These are phyloP conservation scores for Austrofundulus limnaeus DNA, from an alignment of 2,113 vertebrate species.

Conservation along the genomic window DNA sequence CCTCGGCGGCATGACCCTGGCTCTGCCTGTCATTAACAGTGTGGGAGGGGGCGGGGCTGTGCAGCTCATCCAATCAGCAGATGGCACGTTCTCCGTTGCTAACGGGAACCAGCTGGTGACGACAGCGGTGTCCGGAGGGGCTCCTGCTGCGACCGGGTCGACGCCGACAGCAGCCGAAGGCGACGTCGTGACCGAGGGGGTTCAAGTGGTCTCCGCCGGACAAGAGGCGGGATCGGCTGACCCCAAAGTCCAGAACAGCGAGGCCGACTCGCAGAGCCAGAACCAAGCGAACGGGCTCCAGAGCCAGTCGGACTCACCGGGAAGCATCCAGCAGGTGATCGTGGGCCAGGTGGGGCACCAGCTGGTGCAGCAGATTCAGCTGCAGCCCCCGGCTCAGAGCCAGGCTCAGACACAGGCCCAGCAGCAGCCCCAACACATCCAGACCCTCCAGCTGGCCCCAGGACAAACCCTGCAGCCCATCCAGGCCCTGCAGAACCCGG, in stretches of 20 bases:
- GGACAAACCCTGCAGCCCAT: conserved; percentile 80
- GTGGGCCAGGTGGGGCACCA: conserved; percentile 95
- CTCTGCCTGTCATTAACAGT: conserved; percentile 94
- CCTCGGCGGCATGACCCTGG: conserved; percentile 94
- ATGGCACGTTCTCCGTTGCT: conserved; percentile 89
- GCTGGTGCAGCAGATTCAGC: conserved; percentile 93
- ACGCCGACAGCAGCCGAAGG: conserved; percentile 77
- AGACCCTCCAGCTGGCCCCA: conserved; percentile 91
- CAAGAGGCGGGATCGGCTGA: conserved; percentile 80
- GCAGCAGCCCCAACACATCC: conserved; percentile 87
- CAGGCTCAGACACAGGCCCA: conserved; percentile 74
- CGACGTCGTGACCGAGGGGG: conserved; percentile 82
- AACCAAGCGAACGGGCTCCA: conserved; percentile 93
- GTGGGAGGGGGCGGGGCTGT: conserved; percentile 85
- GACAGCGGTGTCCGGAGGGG: conserved; percentile 78
- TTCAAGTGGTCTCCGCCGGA: conserved; percentile 82
- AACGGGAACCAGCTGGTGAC: conserved; percentile 90
- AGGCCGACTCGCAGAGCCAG: conserved; percentile 83
- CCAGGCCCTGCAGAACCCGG: conserved; percentile 90
- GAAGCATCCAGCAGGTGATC: conserved; percentile 93
- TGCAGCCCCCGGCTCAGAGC: conserved; percentile 89
- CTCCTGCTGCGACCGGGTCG: conserved; percentile 79
- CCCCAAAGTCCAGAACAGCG: conserved; percentile 78
- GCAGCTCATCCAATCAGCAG: conserved; percentile 88
- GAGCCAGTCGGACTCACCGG: conserved; percentile 81